phyloP scores from a whole-genome alignment of 2,797 vertebrate species.

The Acanthurus leucopareius region DNA sequence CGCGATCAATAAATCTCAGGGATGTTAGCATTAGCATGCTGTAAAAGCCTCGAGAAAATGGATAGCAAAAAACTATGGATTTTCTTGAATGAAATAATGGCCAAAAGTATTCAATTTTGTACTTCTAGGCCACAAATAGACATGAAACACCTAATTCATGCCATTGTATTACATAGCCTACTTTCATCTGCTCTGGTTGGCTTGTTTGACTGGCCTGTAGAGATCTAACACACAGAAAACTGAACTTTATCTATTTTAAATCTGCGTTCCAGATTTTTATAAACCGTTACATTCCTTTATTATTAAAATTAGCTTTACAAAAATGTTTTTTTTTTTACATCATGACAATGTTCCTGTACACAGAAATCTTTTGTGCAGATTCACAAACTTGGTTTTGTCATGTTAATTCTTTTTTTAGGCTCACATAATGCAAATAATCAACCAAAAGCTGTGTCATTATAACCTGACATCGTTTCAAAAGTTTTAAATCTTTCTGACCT shows the following conservation, averaged over 20 bases:
- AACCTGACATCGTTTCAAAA: neutral
- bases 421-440: neutral
- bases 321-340: neutral
- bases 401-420: neutral
- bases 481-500: neutral
- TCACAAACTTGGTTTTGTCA: neutral
- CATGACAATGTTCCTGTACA: too few species aligned
- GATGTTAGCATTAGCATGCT: neutral
- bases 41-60: neutral
- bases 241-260: too few species aligned
- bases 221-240: too few species aligned
- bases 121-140: too few species aligned
- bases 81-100: too few species aligned
- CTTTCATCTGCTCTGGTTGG: too few species aligned
- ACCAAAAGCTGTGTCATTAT: slow-evolving; percentile 5
- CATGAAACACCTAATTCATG: too few species aligned
- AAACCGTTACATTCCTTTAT: neutral
- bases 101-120: too few species aligned
- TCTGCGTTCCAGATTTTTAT: neutral
- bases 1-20: neutral
- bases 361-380: neutral
- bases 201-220: too few species aligned
- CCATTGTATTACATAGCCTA: too few species aligned
- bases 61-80: too few species aligned
- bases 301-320: neutral